These are phyloP conservation scores for Gortyna flavago DNA, from an alignment of 2,888 invertebrate genomes.

Conservation along the genomic window DNA sequence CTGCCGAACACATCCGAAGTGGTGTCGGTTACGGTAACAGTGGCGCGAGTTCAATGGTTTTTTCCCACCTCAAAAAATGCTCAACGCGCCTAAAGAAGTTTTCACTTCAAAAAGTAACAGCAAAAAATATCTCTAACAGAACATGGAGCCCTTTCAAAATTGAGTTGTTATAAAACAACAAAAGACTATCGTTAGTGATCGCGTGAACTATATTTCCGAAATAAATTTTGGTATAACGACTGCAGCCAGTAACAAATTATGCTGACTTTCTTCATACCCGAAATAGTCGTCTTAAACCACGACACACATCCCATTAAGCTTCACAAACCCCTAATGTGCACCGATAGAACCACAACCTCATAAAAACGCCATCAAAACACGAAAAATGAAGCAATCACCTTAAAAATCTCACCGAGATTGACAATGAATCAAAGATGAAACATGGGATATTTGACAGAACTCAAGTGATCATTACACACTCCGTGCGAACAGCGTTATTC, in stretches of 20 bases:
- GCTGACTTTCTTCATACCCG: not conserved
- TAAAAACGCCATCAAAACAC: constrained; percentile 34
- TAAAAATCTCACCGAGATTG: constrained; percentile 45
- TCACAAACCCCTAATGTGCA: constrained; percentile 13
- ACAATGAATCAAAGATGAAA: constrained; percentile 55
- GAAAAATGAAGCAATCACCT: constrained; percentile 40
- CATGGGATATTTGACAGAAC: constrained; percentile 67
- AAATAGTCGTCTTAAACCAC: not conserved
- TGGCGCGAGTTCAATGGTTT: too few species aligned
- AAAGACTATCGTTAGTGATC: not conserved
- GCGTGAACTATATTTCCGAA: not conserved
- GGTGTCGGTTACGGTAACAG: too few species aligned
- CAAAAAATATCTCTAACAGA: not conserved
- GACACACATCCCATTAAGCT: not conserved
- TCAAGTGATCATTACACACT: constrained; percentile 76
- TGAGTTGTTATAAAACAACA: not conserved
- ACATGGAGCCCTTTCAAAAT: not conserved
- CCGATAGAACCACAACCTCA: constrained; percentile 28
- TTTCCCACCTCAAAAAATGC: too few species aligned
- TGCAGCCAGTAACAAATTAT: not conserved
- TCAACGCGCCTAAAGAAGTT: too few species aligned
- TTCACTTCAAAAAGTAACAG: not conserved
- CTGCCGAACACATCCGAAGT: too few species aligned
- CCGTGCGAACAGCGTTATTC: constrained; percentile 76
- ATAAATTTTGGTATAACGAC: not conserved